Conservation (phyloP, 2,888 invertebrate genomes). For the Stenchaetothrips biformis region DNA sequence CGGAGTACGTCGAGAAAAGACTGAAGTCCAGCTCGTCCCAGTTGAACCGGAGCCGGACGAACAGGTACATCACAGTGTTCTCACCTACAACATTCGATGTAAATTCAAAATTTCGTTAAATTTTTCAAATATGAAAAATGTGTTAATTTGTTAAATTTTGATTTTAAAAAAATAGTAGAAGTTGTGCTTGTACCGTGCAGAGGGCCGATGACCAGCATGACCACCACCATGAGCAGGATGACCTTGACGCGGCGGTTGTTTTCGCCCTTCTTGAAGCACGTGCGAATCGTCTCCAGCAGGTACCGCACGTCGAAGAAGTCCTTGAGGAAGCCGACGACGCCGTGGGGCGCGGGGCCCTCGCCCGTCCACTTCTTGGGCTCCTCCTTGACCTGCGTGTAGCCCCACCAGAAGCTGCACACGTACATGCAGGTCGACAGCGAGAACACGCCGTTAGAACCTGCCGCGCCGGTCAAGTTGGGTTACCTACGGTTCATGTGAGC, state of each 20-base stretch:
- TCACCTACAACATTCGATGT: background rate
- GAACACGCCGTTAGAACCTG: conserved; percentile 20
- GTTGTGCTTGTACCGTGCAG: background rate
- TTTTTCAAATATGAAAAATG: too few relatives aligned
- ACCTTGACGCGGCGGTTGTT: background rate
- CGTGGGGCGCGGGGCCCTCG: background rate
- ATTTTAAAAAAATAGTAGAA: background rate
- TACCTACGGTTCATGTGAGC: too few relatives aligned
- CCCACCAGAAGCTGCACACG: background rate
- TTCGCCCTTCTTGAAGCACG: background rate
- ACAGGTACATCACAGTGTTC: conserved; percentile 15
- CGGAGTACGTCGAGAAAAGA: background rate
- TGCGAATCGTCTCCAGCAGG: background rate
- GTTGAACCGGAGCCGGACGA: background rate
- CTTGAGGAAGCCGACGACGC: background rate
- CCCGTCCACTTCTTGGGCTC: conserved; percentile 11
- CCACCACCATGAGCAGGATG: conserved; percentile 16
- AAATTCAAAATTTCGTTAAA: background rate
- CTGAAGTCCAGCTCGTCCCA: conserved; percentile 18
- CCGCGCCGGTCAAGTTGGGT: background rate
- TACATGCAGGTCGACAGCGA: background rate
- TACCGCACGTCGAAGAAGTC: conserved; percentile 19
- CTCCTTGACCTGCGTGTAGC: conserved; percentile 1
- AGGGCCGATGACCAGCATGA: conserved; percentile 2
- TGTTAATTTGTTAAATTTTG: too few relatives aligned